Conservation (phyloP, 2,888 invertebrate species). For the Apodemia mormo region DNA sequence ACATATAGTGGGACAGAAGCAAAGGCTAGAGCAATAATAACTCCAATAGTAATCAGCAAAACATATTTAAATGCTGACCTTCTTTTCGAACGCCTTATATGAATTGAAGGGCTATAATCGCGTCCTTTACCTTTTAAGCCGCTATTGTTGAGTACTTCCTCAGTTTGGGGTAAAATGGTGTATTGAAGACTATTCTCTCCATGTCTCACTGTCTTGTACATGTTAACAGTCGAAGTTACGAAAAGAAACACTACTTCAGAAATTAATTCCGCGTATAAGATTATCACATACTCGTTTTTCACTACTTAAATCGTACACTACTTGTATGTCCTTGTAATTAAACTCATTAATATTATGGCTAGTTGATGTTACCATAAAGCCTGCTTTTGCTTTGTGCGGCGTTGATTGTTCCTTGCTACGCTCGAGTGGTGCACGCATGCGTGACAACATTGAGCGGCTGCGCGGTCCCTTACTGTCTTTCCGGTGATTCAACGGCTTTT, state of each 20-base stretch:
- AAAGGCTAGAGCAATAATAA: slow-evolving; percentile 58
- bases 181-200: slow-evolving; percentile 89
- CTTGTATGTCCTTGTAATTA: slow-evolving; percentile 40
- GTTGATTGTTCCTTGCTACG: slow-evolving; percentile 48
- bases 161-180: slow-evolving; percentile 87
- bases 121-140: slow-evolving; percentile 80
- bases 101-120: slow-evolving; percentile 75
- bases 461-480: slow-evolving; percentile 58
- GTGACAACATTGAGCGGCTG: slow-evolving; percentile 76
- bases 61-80: slow-evolving; percentile 65
- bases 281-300: slow-evolving; percentile 68
- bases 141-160: slow-evolving; percentile 83
- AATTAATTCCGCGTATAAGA: slow-evolving; percentile 49
- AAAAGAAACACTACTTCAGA: slow-evolving; percentile 63
- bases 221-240: slow-evolving; percentile 62
- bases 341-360: slow-evolving; percentile 53
- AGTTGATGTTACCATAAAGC: slow-evolving; percentile 51
- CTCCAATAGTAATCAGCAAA: slow-evolving; percentile 60
- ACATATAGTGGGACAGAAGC: slow-evolving; percentile 64
- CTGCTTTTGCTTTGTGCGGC: slow-evolving; percentile 68
- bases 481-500: slow-evolving; percentile 50
- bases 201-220: slow-evolving; percentile 89
- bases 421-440: slow-evolving; percentile 57
- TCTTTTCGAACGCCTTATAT: slow-evolving; percentile 62
- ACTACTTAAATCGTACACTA: slow-evolving; percentile 42